These are phyloP conservation scores for Lithophane semibrunnea DNA, from an alignment of 2,888 invertebrate species.

Conservation along the genomic window DNA sequence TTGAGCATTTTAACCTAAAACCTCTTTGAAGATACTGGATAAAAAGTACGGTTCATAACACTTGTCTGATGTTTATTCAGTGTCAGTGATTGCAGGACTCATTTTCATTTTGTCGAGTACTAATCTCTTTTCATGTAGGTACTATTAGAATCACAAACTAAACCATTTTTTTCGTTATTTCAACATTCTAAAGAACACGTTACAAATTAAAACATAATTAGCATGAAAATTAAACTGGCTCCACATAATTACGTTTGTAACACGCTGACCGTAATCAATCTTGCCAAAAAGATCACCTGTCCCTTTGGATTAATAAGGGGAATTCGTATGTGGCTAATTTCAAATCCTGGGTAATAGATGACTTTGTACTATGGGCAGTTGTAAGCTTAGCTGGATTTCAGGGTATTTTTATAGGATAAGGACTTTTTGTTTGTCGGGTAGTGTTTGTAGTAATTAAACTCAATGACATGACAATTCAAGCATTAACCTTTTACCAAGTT, in stretches of 20 bases:
- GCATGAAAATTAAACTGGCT: conserved; percentile 43
- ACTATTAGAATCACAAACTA: background rate
- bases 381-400: conserved; percentile 29
- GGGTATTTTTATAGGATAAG: conserved; percentile 23
- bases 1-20: background rate
- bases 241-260: conserved; percentile 49
- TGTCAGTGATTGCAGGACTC: too few relatives aligned
- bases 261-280: conserved; percentile 57
- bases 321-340: conserved; percentile 61
- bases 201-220: conserved; percentile 51
- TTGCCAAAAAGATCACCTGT: conserved; percentile 63
- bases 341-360: conserved; percentile 58
- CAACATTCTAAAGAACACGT: background rate
- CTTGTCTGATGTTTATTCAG: background rate
- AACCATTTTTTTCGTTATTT: background rate
- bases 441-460: background rate
- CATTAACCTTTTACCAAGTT: background rate
- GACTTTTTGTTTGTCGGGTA: background rate
- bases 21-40: too few relatives aligned
- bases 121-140: too few relatives aligned
- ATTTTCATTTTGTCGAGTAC: too few relatives aligned
- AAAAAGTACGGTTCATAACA: background rate
- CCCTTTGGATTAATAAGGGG: conserved; percentile 57
- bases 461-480: background rate
- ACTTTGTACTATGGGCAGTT: conserved; percentile 21